Base-by-base conservation (phyloP, 2,797 vertebrate genomes). In the Pseudochirops cupreus region DNA sequence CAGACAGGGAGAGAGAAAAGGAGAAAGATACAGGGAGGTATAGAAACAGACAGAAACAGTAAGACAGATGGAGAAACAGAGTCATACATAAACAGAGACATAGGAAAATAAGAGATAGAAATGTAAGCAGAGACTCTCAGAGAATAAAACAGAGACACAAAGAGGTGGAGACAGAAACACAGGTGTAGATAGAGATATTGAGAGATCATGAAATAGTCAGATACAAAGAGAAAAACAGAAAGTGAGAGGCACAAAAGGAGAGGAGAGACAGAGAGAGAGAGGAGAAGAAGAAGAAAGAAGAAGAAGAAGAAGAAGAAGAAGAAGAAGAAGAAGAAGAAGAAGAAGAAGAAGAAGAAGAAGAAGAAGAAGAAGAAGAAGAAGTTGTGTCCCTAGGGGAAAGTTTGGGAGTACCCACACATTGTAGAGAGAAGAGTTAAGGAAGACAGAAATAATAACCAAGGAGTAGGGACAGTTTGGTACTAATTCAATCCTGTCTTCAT, bases 401-500 rank as follows among this genome's bases (percentile, higher is more conserved):
- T 93, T 74, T 94, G 14, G 56, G 18, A 11, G 55, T 57, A 13
- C 11, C 28, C 9, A 1, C 24, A n/a, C 3, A 46, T 95, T 14
- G 1, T n/a, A 53, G 31, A 55, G 91, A 67, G n/a, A 57, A 91
- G 62, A 50, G 57, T 16, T 50, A 31, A 53, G 39, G 92, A 50
- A 93, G 31, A 59, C 5, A 62, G 74, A 39, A 56, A 56, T 31
- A 96, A 55, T 58, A 26, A 53, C 26, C 29, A 53, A n/a, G 94
- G 53, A 31, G 9, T 33, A 50, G 54, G 53, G 92, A 91, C 62
- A 24, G n/a, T 29, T 52, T 62, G 29, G 31, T n/a, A 1, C 54
- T 92, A 56, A 31, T 95, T 95, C 95, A 93, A 14, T 90, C 33
- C 0, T 87, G 93, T 97, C 92, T 89, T 92, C 54, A 2, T 94